phyloP scores from a whole-genome alignment of 2,888 invertebrate species.

The Caradrina clavipalpis region DNA sequence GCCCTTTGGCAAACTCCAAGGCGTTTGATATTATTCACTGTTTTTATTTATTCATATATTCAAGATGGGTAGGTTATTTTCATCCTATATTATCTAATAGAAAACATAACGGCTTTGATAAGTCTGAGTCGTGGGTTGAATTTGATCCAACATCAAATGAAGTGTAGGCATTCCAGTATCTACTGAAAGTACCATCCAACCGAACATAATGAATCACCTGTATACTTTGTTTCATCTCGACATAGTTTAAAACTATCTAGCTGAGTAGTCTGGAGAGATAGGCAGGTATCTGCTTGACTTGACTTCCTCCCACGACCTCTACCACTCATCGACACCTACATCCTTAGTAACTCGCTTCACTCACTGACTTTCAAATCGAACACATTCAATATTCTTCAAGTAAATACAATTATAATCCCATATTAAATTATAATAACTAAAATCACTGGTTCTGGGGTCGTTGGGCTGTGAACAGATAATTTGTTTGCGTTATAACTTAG shows the following conservation, averaged over 20 bases:
- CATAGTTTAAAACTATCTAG: background rate
- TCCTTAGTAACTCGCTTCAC: background rate
- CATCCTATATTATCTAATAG: too few relatives aligned
- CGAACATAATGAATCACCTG: background rate
- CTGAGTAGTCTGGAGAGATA: background rate
- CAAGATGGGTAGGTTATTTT: background rate
- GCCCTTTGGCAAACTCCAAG: too few relatives aligned
- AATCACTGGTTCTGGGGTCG: conserved; percentile 18
- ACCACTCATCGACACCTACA: background rate
- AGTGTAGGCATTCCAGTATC: background rate
- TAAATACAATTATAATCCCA: conserved; percentile 25
- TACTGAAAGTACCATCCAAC: background rate
- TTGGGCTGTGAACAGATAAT: conserved; percentile 56
- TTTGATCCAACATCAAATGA: background rate
- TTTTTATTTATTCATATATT: background rate
- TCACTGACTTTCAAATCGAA: conserved; percentile 9
- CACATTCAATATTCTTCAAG: background rate
- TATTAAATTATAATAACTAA: conserved; percentile 29
- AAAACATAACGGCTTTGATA: background rate
- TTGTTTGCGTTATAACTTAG: conserved; percentile 55
- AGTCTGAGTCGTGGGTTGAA: background rate
- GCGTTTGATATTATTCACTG: too few relatives aligned
- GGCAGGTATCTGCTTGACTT: background rate
- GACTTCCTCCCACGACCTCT: background rate
- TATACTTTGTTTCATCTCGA: background rate